Conservation (phyloP, 2,113 vertebrate genomes). For the Suncus etruscus region DNA sequence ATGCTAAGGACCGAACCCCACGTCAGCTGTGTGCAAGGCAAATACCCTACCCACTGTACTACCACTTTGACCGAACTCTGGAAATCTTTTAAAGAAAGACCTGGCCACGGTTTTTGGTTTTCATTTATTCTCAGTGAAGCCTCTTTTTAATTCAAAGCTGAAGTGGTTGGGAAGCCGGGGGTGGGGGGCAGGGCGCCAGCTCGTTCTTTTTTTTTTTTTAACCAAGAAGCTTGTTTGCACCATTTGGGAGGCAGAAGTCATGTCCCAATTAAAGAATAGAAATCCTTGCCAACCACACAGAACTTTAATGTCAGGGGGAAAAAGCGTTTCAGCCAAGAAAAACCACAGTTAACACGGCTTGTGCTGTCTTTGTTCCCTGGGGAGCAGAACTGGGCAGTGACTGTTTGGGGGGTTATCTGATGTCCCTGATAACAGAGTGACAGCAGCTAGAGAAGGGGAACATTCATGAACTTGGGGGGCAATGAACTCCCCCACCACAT, state of each 20-base stretch:
- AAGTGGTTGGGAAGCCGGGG: background rate
- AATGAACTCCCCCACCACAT: too few species aligned
- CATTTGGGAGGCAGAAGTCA: constrained; percentile 32
- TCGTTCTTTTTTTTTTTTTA: background rate
- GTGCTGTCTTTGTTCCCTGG: constrained; percentile 63
- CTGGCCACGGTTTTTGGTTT: background rate
- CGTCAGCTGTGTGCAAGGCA: too few species aligned
- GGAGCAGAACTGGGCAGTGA: constrained; percentile 57
- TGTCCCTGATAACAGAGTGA: constrained; percentile 36
- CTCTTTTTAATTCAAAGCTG: background rate
- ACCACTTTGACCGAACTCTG: background rate
- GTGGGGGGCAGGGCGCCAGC: background rate
- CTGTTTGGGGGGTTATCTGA: constrained; percentile 55
- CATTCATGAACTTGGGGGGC: constrained; percentile 21
- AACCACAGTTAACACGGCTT: constrained; percentile 55
- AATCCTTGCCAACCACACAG: constrained; percentile 64
- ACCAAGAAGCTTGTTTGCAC: constrained; percentile 39
- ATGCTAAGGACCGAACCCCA: too few species aligned
- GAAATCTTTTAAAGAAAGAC: constrained; percentile 49
- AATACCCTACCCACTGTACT: too few species aligned
- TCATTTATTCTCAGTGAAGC: constrained; percentile 26
- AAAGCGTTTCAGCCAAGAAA: constrained; percentile 53
- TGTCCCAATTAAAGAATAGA: constrained; percentile 54
- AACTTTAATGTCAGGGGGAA: constrained; percentile 45
- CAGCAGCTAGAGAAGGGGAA: constrained; percentile 42